Evolutionary conservation across 2,113 vertebrate species (phyloP).

Genomic region (Thermophis baileyi): DNA sequence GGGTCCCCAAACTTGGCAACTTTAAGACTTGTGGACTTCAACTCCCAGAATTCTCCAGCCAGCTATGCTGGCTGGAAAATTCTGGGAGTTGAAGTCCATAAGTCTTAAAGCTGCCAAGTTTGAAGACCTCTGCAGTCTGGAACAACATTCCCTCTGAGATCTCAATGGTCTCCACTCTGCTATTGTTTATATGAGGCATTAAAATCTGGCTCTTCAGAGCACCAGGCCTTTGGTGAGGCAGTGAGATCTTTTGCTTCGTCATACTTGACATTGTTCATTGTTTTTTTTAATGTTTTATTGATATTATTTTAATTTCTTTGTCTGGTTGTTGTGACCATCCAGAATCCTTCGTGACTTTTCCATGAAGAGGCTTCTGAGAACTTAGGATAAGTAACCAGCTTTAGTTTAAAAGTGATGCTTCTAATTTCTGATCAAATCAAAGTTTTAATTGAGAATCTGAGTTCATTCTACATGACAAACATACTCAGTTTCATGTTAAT

Average conservation of each 20-base stretch:
- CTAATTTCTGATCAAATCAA: not conserved
- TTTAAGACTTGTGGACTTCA: no score
- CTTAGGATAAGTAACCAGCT: not conserved
- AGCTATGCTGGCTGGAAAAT: no score
- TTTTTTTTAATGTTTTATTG: not conserved
- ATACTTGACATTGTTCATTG: not conserved
- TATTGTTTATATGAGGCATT: not conserved
- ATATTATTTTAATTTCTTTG: not conserved
- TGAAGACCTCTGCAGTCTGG: no score
- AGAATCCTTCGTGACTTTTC: not conserved
- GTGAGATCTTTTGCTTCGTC: not conserved
- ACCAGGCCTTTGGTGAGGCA: not conserved
- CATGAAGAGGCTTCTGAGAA: not conserved
- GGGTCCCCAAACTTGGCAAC: no score
- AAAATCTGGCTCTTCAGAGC: not conserved
- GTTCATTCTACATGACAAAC: not conserved
- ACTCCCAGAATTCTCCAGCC: no score
- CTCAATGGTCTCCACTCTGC: no score
- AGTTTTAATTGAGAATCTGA: not conserved
- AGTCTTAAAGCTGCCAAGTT: no score
- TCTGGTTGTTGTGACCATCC: not conserved
- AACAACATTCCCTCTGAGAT: no score
- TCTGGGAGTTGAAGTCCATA: no score
- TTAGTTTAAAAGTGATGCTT: not conserved
- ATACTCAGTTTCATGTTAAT: not conserved